These are phyloP conservation scores for Melangyna quadrimaculata DNA, from an alignment of 2,888 invertebrate genomes.

Conservation along the genomic window DNA sequence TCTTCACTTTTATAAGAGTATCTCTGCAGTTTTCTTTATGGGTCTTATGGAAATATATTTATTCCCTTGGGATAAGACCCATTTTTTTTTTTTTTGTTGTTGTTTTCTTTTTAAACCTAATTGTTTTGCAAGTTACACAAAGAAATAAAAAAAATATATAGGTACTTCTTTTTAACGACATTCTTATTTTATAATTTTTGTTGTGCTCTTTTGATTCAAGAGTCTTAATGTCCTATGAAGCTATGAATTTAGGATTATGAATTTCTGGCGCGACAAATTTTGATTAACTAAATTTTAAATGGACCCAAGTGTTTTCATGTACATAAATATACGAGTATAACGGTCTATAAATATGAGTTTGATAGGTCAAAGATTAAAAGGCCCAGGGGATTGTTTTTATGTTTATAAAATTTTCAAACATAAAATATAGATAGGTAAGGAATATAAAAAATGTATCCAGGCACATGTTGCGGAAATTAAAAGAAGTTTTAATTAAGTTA, in stretches of 20 bases:
- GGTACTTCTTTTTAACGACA: neutral
- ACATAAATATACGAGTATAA: no score
- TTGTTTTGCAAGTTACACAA: slow-evolving; percentile 54
- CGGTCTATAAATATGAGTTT: slow-evolving; percentile 12
- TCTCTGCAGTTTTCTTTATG: slow-evolving; percentile 16
- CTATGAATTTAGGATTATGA: slow-evolving; percentile 49
- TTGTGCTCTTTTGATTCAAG: slow-evolving; percentile 33
- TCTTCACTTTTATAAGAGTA: no score
- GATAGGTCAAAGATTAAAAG: neutral
- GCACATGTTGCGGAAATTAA: no score
- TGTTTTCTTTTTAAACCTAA: slow-evolving; percentile 56
- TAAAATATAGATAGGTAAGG: no score
- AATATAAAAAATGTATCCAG: no score
- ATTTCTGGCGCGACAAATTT: slow-evolving; percentile 46
- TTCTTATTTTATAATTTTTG: neutral
- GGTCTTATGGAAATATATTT: slow-evolving; percentile 45
- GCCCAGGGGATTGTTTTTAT: neutral
- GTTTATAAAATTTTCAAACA: no score
- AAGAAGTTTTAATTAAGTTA: no score
- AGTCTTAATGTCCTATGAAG: slow-evolving; percentile 49
- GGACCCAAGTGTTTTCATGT: slow-evolving; percentile 35
- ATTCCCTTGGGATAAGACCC: slow-evolving; percentile 53
- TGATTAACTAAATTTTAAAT: slow-evolving; percentile 56
- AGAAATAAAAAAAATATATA: slow-evolving; percentile 36
- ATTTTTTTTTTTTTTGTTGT: slow-evolving; percentile 35